phyloP scores from a whole-genome alignment of 2,888 invertebrate genomes.

The Himalopsyche anomala region DNA sequence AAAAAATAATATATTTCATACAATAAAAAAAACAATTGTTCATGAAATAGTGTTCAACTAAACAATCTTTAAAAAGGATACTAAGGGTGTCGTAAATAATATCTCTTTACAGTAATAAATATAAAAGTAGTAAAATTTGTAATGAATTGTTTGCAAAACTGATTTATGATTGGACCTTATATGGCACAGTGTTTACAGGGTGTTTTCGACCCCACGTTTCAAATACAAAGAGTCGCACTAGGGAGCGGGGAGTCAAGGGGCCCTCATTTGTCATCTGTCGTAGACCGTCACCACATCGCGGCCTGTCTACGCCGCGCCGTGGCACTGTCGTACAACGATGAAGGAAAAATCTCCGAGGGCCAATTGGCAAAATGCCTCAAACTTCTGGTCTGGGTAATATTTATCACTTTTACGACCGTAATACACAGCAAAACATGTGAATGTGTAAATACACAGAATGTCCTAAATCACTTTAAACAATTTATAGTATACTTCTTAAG shows the following conservation, averaged over 20 bases:
- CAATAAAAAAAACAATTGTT: no score
- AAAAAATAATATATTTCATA: no score
- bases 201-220: conserved; percentile 23
- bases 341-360: conserved; percentile 38
- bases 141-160: conserved; percentile 16
- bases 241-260: neutral
- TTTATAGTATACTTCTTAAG: no score
- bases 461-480: neutral
- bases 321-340: neutral
- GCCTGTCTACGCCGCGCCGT: conserved; percentile 23
- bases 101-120: no score
- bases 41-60: no score
- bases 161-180: conserved; percentile 17
- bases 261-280: conserved; percentile 37
- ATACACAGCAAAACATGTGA: conserved; percentile 20
- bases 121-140: neutral
- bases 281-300: conserved; percentile 18
- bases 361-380: conserved; percentile 42
- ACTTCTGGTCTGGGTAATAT: conserved; percentile 42
- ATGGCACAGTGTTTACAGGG: conserved; percentile 1
- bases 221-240: conserved; percentile 9
- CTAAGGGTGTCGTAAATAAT: no score
- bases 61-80: no score
- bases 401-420: conserved; percentile 35
- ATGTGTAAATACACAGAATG: conserved; percentile 15